These are phyloP conservation scores for Melieria crassipennis DNA, from an alignment of 2,888 invertebrate species.

Conservation along the genomic window DNA sequence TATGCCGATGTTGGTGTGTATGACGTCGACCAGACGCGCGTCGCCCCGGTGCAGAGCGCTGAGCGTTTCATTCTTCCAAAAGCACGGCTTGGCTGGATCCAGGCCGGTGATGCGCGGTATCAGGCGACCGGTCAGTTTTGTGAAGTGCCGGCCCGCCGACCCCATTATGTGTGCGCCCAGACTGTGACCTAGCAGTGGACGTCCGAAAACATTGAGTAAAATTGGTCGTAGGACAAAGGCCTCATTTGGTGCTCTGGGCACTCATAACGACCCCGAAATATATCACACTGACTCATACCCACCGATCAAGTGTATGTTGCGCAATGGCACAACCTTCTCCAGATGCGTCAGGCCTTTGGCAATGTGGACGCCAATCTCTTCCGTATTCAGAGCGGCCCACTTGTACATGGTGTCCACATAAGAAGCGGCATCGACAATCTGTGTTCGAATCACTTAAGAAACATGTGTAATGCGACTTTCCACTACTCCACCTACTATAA, in stretches of 20 bases:
- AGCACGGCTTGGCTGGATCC: conserved; percentile 64
- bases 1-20: conserved; percentile 59
- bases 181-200: conserved; percentile 54
- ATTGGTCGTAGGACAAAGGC: too few relatives aligned
- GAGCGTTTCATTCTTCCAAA: conserved; percentile 52
- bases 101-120: conserved; percentile 61
- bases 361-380: conserved; percentile 57
- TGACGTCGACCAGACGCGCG: conserved; percentile 59
- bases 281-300: not conserved
- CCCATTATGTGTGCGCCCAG: conserved; percentile 63
- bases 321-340: conserved; percentile 48
- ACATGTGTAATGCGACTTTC: not conserved
- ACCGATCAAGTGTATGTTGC: conserved; percentile 60
- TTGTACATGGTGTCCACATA: conserved; percentile 61
- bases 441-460: not conserved
- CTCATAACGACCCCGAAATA: too few relatives aligned
- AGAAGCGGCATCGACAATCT: conserved; percentile 58
- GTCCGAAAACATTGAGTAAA: too few relatives aligned
- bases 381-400: conserved; percentile 62
- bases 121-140: conserved; percentile 49
- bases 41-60: conserved; percentile 56
- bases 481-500: conserved; percentile 52
- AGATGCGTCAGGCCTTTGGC: conserved; percentile 53
- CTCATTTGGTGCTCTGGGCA: too few relatives aligned
- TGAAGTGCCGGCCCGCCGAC: conserved; percentile 57